phyloP scores from a whole-genome alignment of 2,113 vertebrate species.

The Pseudorectes ferrugineus region DNA sequence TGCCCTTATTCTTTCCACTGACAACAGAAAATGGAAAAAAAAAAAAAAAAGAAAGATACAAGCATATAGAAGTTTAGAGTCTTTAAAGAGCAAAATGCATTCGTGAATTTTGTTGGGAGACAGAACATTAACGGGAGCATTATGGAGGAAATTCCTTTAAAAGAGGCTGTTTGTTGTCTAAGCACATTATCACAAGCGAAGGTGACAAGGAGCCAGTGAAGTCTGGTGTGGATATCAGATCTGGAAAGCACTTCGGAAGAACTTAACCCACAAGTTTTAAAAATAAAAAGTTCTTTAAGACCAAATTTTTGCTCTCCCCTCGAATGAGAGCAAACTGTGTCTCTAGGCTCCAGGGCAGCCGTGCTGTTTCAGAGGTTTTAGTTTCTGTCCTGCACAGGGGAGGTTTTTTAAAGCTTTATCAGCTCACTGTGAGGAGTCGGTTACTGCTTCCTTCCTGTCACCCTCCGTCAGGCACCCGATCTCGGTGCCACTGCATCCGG shows the following conservation, averaged over 20 bases:
- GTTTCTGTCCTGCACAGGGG: neutral
- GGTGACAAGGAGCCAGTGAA: neutral
- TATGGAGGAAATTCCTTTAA: fast-evolving
- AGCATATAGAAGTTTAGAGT: neutral
- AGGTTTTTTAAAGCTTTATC: constrained; percentile 14
- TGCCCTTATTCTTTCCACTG: neutral
- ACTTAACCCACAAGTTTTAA: neutral
- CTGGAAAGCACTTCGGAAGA: constrained; percentile 17
- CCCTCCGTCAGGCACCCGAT: neutral
- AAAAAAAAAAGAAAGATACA: too few species aligned
- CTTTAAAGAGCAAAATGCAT: neutral
- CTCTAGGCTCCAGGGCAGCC: neutral
- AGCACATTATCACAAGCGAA: neutral
- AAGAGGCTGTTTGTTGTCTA: constrained; percentile 7
- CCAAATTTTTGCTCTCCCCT: neutral
- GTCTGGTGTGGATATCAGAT: constrained; percentile 1
- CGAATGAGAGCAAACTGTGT: neutral
- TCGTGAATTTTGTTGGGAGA: neutral
- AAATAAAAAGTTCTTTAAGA: neutral
- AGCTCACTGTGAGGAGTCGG: neutral
- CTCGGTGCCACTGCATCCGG: neutral
- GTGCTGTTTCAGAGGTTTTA: neutral
- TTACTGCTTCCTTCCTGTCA: neutral
- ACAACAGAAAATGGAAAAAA: neutral
- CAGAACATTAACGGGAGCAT: neutral